Evolutionary conservation across 2,888 invertebrate species (phyloP).

Genomic region (Caenorhabditis sp.): DNA sequence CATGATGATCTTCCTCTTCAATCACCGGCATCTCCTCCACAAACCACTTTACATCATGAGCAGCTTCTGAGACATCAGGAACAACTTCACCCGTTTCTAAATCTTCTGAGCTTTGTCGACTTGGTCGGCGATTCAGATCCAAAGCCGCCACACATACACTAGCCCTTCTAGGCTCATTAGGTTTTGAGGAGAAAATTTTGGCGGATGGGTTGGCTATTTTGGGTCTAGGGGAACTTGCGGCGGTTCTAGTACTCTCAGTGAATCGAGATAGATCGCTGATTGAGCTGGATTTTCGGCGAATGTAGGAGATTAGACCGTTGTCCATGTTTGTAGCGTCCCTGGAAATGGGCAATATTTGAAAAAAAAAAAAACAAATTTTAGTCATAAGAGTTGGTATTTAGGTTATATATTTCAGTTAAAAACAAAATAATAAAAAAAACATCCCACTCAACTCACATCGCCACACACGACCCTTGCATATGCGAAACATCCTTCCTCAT

Average conservation of each 20-base stretch:
- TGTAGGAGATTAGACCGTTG: slow-evolving; percentile 26
- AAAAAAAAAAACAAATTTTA: too few relatives aligned
- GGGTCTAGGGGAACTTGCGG: not conserved
- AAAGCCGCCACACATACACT: slow-evolving; percentile 43
- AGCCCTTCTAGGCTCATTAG: slow-evolving; percentile 20
- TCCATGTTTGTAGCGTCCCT: slow-evolving; percentile 36
- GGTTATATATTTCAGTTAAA: too few relatives aligned
- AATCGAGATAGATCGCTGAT: slow-evolving; percentile 14
- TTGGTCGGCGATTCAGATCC: slow-evolving; percentile 28
- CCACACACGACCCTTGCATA: slow-evolving; percentile 36
- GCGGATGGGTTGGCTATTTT: slow-evolving; percentile 2
- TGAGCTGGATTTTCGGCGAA: slow-evolving; percentile 21
- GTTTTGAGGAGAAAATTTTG: slow-evolving; percentile 6
- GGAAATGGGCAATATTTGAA: too few relatives aligned
- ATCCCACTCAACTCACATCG: slow-evolving; percentile 33
- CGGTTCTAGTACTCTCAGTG: slow-evolving; percentile 14
- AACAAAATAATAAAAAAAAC: too few relatives aligned
- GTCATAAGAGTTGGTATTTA: too few relatives aligned
- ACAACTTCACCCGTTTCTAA: not conserved
- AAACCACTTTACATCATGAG: slow-evolving; percentile 36
- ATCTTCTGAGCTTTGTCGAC: not conserved
- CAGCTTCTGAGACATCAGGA: not conserved
- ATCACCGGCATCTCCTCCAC: slow-evolving; percentile 41
- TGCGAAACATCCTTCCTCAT: slow-evolving; percentile 5
- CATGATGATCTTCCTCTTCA: slow-evolving; percentile 34